Evolutionary conservation across 2,888 invertebrate species (phyloP).

Genomic region (Chromoteleia sp.): DNA sequence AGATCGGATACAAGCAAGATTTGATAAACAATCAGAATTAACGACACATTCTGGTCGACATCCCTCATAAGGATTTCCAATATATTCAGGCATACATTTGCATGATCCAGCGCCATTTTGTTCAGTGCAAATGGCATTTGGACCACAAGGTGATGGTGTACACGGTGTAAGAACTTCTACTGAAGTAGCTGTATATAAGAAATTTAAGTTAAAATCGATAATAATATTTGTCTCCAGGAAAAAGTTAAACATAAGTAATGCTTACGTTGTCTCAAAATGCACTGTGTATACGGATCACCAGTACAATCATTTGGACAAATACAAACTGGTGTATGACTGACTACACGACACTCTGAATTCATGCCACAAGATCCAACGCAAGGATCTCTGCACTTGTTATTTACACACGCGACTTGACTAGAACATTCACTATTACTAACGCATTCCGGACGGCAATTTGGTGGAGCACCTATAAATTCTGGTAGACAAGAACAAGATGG

Average conservation of each 20-base stretch:
- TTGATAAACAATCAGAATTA: slow-evolving; percentile 90
- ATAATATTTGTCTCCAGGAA: too few relatives aligned
- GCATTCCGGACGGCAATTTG: slow-evolving; percentile 85
- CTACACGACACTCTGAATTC: slow-evolving; percentile 88
- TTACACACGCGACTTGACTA: slow-evolving; percentile 83
- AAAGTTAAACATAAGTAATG: not conserved
- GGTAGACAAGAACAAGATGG: slow-evolving; percentile 83
- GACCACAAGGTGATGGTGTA: slow-evolving; percentile 90
- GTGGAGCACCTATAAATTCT: slow-evolving; percentile 84
- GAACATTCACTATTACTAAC: slow-evolving; percentile 85
- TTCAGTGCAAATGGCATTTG: slow-evolving; percentile 90
- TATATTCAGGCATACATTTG: slow-evolving; percentile 90
- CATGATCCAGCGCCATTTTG: slow-evolving; percentile 90
- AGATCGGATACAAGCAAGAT: slow-evolving; percentile 90
- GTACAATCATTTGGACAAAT: slow-evolving; percentile 88
- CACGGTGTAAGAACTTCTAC: slow-evolving; percentile 84
- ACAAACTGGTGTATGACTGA: slow-evolving; percentile 91
- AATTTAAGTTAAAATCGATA: too few relatives aligned
- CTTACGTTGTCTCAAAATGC: slow-evolving; percentile 70
- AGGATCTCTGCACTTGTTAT: slow-evolving; percentile 84
- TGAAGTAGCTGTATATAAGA: not conserved
- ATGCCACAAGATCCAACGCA: slow-evolving; percentile 84
- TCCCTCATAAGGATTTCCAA: too few relatives aligned
- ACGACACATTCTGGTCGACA: slow-evolving; percentile 92
- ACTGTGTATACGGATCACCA: slow-evolving; percentile 90